Percentiles rank a stretch among this genome's conserved stretches.
Evolutionary conservation across 2,888 invertebrate genomes (phyloP).

Genomic region (Amphipyra berbera): DNA sequence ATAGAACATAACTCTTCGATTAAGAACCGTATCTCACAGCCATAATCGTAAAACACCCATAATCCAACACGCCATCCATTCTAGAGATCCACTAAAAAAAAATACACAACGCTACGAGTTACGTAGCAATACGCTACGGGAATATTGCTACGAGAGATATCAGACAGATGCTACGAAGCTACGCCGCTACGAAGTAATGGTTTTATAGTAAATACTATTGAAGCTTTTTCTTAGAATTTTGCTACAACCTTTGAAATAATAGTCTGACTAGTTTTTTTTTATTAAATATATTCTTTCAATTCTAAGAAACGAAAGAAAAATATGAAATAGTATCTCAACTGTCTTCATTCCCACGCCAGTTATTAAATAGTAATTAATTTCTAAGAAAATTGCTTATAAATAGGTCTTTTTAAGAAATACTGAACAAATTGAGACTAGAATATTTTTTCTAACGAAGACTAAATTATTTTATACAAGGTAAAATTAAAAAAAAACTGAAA

Average conservation of each 20-base stretch:
- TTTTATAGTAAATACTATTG: constrained; percentile 11
- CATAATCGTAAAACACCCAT: constrained; percentile 43
- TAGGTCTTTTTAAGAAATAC: neutral
- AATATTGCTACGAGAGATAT: constrained; percentile 37
- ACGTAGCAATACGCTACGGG: constrained; percentile 48
- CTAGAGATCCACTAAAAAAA: constrained; percentile 38
- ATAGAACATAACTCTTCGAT: constrained; percentile 38
- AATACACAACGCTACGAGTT: constrained; percentile 37
- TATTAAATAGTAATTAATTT: constrained; percentile 18
- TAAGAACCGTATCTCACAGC: constrained; percentile 25
- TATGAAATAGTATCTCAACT: constrained; percentile 7
- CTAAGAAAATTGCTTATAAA: too few relatives aligned
- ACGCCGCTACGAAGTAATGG: constrained; percentile 24
- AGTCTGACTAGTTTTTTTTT: too few relatives aligned
- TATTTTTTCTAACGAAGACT: constrained; percentile 1
- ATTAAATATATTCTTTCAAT: too few relatives aligned
- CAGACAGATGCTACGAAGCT: constrained; percentile 34
- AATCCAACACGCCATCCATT: constrained; percentile 44
- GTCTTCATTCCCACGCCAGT: constrained; percentile 13
- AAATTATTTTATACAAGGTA: neutral
- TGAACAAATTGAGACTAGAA: neutral
- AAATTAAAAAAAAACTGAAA: neutral
- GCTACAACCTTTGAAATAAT: too few relatives aligned
- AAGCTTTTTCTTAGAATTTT: too few relatives aligned
- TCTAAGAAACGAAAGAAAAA: constrained; percentile 28